Conservation (phyloP, 2,113 vertebrate species). For the Chroicocephalus ridibundus region DNA sequence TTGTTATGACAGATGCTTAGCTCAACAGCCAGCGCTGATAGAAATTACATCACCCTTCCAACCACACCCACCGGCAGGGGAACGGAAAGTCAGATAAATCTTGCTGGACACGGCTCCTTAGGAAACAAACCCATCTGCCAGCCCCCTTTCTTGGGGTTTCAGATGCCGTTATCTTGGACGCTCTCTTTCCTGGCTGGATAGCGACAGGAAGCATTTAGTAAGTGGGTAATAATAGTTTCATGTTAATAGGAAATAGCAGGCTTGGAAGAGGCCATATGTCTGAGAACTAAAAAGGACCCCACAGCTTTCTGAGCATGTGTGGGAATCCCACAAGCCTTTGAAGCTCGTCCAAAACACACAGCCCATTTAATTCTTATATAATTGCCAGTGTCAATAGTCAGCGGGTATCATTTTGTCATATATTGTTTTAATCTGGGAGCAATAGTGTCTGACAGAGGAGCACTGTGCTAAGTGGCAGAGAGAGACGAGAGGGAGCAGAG, state of each 20-base stretch:
- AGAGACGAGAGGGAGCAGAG: background rate
- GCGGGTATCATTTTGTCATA: constrained; percentile 66
- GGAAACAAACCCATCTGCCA: constrained; percentile 24
- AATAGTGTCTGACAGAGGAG: constrained; percentile 56
- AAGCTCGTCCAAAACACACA: constrained; percentile 60
- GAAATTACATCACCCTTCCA: constrained; percentile 25
- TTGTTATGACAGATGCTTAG: constrained; percentile 42
- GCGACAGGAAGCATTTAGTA: constrained; percentile 61
- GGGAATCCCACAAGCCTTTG: constrained; percentile 69
- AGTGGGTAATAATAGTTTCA: constrained; percentile 72
- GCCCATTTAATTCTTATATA: constrained; percentile 58
- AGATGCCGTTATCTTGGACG: constrained; percentile 57
- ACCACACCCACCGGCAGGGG: background rate
- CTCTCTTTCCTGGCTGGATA: constrained; percentile 68
- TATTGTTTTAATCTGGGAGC: constrained; percentile 83
- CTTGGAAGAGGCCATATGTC: constrained; percentile 43
- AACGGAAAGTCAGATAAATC: constrained; percentile 46
- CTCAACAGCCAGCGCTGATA: background rate
- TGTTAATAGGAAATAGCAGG: constrained; percentile 63
- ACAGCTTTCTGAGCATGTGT: constrained; percentile 57
- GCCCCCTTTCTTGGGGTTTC: constrained; percentile 19
- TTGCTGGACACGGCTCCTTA: background rate
- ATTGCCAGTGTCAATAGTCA: constrained; percentile 67
- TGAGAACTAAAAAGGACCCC: constrained; percentile 40
- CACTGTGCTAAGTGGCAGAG: background rate